phyloP scores from a whole-genome alignment of 2,888 invertebrate genomes.

The Blastobasis adustella region DNA sequence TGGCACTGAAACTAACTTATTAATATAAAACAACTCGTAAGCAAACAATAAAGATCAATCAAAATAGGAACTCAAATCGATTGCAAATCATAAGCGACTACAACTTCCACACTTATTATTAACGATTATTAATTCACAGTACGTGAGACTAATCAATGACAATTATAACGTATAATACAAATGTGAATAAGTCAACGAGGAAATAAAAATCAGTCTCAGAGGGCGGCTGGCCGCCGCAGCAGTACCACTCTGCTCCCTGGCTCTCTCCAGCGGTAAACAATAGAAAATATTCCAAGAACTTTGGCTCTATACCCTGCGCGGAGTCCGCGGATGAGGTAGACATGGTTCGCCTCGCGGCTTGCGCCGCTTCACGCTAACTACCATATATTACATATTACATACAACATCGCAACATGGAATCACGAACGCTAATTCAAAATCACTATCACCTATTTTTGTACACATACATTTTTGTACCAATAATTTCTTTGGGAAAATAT shows the following conservation, averaged over 20 bases:
- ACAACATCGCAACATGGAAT: slow-evolving; percentile 67
- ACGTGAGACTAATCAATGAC: too few relatives aligned
- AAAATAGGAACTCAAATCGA: slow-evolving; percentile 69
- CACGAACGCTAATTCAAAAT: slow-evolving; percentile 53
- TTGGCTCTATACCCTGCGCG: slow-evolving; percentile 65
- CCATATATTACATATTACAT: slow-evolving; percentile 33
- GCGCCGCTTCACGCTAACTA: slow-evolving; percentile 62
- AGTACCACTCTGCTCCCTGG: too few relatives aligned
- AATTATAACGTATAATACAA: not conserved
- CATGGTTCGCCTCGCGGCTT: too few relatives aligned
- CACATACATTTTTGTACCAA: slow-evolving; percentile 70
- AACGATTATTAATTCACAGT: too few relatives aligned
- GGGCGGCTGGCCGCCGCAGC: slow-evolving; percentile 12
- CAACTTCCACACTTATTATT: slow-evolving; percentile 1
- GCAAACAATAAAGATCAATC: slow-evolving; percentile 44
- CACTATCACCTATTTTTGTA: slow-evolving; percentile 54
- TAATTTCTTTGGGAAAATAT: slow-evolving; percentile 71
- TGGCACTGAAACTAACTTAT: slow-evolving; percentile 31
- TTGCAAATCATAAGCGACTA: slow-evolving; percentile 40
- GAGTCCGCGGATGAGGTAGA: slow-evolving; percentile 61
- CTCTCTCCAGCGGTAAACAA: slow-evolving; percentile 41
- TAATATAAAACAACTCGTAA: slow-evolving; percentile 47
- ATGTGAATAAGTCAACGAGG: slow-evolving; percentile 16
- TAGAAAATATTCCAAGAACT: slow-evolving; percentile 62
- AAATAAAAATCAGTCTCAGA: slow-evolving; percentile 55